Percentiles rank a stretch among this genome's conserved stretches.
Evolutionary conservation across 2,797 vertebrate genomes (phyloP).

Genomic region (Lacerta bilineata): DNA sequence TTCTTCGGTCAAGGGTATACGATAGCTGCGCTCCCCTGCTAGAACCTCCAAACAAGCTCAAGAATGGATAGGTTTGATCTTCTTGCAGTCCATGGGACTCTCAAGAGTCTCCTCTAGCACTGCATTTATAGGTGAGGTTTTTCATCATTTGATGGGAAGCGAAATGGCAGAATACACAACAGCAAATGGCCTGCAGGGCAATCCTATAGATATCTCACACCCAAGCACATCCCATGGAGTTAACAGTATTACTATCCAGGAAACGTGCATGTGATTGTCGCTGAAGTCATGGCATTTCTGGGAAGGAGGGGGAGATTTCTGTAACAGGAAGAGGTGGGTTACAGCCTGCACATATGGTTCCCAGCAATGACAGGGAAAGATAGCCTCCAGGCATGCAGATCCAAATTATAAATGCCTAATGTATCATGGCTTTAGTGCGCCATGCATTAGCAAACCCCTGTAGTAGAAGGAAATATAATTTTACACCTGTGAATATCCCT

Average conservation of each 20-base stretch:
- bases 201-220: neutral
- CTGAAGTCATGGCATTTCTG: constrained; percentile 12
- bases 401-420: constrained; percentile 37
- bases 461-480: neutral
- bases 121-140: neutral
- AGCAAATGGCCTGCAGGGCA: neutral
- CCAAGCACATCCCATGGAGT: neutral
- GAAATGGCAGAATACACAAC: neutral
- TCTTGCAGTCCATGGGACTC: too few species aligned
- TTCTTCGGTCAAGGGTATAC: too few species aligned
- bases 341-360: constrained; percentile 11
- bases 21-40: too few species aligned
- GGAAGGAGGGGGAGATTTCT: neutral
- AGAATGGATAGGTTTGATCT: too few species aligned
- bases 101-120: too few species aligned
- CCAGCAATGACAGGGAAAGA: constrained; percentile 12
- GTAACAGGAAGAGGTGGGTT: neutral
- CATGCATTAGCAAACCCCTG: neutral
- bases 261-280: neutral
- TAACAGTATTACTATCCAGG: neutral
- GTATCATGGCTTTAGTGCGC: constrained; percentile 20
- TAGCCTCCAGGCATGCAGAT: neutral
- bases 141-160: constrained; percentile 6
- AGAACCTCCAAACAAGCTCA: too few species aligned
- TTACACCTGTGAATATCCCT: neutral